Evolutionary conservation across 2,113 vertebrate genomes (phyloP).

Genomic region (Zosterops borbonicus): DNA sequence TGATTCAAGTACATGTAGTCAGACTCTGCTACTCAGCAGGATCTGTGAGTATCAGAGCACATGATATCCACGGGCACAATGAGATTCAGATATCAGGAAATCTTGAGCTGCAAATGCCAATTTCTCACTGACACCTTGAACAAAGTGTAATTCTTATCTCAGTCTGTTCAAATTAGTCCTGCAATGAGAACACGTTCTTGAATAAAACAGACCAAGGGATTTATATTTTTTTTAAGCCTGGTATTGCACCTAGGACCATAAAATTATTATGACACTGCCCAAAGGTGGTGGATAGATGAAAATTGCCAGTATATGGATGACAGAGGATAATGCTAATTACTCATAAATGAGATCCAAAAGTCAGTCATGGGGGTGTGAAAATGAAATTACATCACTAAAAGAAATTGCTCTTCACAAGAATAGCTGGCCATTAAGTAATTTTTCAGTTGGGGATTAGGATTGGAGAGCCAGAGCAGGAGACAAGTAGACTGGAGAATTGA

Average conservation of each 20-base stretch:
- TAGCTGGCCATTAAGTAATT: neutral
- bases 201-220: neutral
- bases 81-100: neutral
- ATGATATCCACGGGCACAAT: fast-evolving
- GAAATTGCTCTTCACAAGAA: neutral
- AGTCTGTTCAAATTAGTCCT: neutral
- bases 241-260: neutral
- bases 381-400: neutral
- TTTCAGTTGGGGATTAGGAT: neutral
- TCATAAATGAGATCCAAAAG: neutral
- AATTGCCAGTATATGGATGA: neutral
- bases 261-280: neutral
- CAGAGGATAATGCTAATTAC: neutral
- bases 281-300: neutral
- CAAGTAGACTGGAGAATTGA: neutral
- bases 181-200: neutral
- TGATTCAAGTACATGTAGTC: fast-evolving
- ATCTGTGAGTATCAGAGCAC: neutral
- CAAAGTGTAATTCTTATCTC: neutral
- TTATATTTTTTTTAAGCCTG: neutral
- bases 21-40: neutral
- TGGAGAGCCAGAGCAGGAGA: neutral
- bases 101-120: neutral
- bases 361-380: neutral
- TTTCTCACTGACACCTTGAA: neutral